A percentile compares a stretch with the other conserved stretches of the same genome.
Conservation (phyloP, 2,888 invertebrate genomes). For the Chirona hameri region DNA sequence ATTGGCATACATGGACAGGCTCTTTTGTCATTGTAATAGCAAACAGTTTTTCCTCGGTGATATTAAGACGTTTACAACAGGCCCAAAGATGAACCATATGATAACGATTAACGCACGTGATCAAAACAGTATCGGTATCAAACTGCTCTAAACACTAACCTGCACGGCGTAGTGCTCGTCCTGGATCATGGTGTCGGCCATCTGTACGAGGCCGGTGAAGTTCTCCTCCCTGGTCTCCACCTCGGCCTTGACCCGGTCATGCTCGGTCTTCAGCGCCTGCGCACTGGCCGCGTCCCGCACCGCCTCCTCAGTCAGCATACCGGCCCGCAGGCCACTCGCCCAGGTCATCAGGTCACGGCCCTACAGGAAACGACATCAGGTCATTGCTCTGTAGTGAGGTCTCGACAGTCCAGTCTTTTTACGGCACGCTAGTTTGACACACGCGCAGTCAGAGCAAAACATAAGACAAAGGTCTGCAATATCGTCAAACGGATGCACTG, state of each 20-base stretch:
- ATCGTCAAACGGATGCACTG: too few species aligned
- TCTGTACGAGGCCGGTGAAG: conserved; percentile 67
- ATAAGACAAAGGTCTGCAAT: too few species aligned
- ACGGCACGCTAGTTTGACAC: too few species aligned
- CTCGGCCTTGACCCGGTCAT: conserved; percentile 74
- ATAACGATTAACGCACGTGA: too few species aligned
- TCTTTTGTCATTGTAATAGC: too few species aligned
- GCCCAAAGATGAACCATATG: too few species aligned
- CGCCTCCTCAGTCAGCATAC: conserved; percentile 72
- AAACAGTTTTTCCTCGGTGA: too few species aligned
- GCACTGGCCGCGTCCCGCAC: conserved; percentile 77
- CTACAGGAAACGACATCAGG: conserved; percentile 46
- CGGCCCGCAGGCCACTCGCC: conserved; percentile 72
- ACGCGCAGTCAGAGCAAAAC: too few species aligned
- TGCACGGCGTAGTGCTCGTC: conserved; percentile 74
- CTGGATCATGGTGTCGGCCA: conserved; percentile 77
- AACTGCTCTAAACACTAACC: background rate
- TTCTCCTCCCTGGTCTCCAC: conserved; percentile 83
- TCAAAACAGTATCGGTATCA: too few species aligned
- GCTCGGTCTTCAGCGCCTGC: conserved; percentile 75
- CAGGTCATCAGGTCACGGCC: conserved; percentile 84
- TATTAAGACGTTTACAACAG: too few species aligned
- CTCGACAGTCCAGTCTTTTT: too few species aligned
- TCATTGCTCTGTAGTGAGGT: background rate
- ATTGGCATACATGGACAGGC: too few species aligned